A percentile compares a stretch with the other conserved stretches of the same genome.
Evolutionary conservation across 2,797 vertebrate genomes (phyloP).

Genomic region (Rhinichthys osculus): DNA sequence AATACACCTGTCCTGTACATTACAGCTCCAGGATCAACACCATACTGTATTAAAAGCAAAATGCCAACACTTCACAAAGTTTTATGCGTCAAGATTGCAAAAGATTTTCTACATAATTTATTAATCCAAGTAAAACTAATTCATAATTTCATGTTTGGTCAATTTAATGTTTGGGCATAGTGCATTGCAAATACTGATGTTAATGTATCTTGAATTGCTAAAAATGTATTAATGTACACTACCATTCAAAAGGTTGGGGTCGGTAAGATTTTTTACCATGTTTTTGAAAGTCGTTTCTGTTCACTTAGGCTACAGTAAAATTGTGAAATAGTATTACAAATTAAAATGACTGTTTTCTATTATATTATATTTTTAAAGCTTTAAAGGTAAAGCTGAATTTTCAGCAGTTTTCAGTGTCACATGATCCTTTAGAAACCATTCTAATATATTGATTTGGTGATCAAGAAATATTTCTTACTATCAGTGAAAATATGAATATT

Average conservation of each 20-base stretch:
- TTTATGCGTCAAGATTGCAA: neutral
- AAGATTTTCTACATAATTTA: neutral
- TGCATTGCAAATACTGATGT: neutral
- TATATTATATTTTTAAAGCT: neutral
- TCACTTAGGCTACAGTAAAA: neutral
- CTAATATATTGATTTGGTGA: neutral
- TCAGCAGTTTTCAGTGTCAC: neutral
- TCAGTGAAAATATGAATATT: neutral
- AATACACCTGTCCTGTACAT: slow-evolving; percentile 2
- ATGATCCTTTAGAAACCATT: neutral
- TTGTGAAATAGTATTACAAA: neutral
- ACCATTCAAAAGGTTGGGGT: neutral
- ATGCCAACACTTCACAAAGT: neutral
- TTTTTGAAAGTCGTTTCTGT: neutral
- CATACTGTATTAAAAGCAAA: neutral
- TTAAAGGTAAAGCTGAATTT: neutral
- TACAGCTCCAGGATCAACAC: neutral
- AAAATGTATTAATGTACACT: neutral
- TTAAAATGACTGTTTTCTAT: neutral
- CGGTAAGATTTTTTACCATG: neutral
- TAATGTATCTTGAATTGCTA: neutral
- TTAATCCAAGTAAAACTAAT: neutral
- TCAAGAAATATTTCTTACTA: neutral
- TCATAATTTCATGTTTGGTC: neutral
- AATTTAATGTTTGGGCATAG: neutral